These are phyloP conservation scores for Pseudorhombus dupliciocellatus DNA, from an alignment of 2,113 vertebrate species.

Conservation along the genomic window DNA sequence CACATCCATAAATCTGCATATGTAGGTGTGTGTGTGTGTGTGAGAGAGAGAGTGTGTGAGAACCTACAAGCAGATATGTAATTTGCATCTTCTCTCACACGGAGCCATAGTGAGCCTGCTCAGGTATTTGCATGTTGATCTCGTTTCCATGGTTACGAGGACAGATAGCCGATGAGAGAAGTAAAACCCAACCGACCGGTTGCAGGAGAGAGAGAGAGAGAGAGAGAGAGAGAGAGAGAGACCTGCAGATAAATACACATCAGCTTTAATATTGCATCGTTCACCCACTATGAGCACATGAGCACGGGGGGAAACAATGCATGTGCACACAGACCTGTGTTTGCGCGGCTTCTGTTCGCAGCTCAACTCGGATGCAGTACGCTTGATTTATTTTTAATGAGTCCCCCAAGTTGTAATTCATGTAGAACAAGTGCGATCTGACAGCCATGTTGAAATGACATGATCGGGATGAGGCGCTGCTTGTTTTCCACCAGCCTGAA, in stretches of 20 bases:
- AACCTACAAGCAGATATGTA: slow-evolving; percentile 50
- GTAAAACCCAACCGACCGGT: slow-evolving; percentile 25
- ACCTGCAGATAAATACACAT: slow-evolving; percentile 5
- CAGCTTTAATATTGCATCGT: neutral
- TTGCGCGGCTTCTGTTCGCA: neutral
- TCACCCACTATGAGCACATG: neutral
- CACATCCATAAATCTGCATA: slow-evolving; percentile 1
- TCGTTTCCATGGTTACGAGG: slow-evolving; percentile 68
- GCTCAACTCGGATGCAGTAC: neutral
- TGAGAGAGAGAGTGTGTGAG: slow-evolving; percentile 48
- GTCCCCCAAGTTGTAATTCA: neutral
- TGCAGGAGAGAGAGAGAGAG: slow-evolving; percentile 32
- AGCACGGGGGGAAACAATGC: neutral
- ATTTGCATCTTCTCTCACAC: slow-evolving; percentile 72
- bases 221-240: slow-evolving; percentile 34
- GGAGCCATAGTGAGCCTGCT: slow-evolving; percentile 37
- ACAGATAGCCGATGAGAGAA: slow-evolving; percentile 54
- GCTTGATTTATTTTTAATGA: slow-evolving; percentile 19
- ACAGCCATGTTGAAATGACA: neutral
- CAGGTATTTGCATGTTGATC: slow-evolving; percentile 78
- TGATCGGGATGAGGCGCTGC: neutral
- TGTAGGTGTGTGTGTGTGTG: slow-evolving; percentile 29
- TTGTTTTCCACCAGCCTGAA: neutral
- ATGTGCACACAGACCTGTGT: neutral
- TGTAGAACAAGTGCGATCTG: slow-evolving; percentile 17